A percentile compares a stretch with the other conserved stretches of the same genome.
These are phyloP conservation scores for Thymelicus lineola DNA, from an alignment of 2,888 invertebrate species.

Conservation along the genomic window DNA sequence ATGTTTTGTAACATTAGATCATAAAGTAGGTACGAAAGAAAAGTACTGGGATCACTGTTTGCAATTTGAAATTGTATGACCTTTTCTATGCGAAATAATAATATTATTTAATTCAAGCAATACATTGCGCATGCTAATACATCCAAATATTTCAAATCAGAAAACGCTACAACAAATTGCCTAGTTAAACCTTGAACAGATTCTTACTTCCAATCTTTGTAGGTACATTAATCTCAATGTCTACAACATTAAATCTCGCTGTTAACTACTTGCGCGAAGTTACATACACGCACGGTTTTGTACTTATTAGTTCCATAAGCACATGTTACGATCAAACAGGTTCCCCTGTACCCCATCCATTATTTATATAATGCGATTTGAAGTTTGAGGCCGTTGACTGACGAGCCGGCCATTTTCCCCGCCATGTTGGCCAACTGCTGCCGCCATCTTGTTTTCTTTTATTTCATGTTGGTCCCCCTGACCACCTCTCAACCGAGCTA, in stretches of 20 bases:
- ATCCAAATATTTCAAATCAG: neutral
- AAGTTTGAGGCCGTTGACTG: conserved; percentile 66
- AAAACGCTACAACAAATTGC: neutral
- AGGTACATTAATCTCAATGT: neutral
- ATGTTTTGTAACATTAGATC: too few species aligned
- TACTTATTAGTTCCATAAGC: conserved; percentile 17
- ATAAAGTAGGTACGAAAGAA: too few species aligned
- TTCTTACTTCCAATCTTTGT: conserved; percentile 7
- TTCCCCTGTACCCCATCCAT: conserved; percentile 68
- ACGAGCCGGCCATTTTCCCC: conserved; percentile 47
- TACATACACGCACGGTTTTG: conserved; percentile 2
- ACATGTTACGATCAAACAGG: conserved; percentile 44
- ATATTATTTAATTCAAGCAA: too few species aligned
- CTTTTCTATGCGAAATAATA: too few species aligned
- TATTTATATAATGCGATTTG: conserved; percentile 53
- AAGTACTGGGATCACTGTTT: too few species aligned
- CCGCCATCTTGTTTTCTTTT: conserved; percentile 41
- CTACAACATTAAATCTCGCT: conserved; percentile 41
- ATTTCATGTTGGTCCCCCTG: conserved; percentile 47
- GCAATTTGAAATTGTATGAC: too few species aligned
- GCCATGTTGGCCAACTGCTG: conserved; percentile 57
- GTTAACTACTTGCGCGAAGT: conserved; percentile 43
- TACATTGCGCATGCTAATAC: neutral
- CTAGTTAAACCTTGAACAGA: conserved; percentile 37
- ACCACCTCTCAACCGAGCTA: conserved; percentile 47